Conservation (phyloP, 92 coral and sea anemone species). For the Heteractis magnifica region DNA sequence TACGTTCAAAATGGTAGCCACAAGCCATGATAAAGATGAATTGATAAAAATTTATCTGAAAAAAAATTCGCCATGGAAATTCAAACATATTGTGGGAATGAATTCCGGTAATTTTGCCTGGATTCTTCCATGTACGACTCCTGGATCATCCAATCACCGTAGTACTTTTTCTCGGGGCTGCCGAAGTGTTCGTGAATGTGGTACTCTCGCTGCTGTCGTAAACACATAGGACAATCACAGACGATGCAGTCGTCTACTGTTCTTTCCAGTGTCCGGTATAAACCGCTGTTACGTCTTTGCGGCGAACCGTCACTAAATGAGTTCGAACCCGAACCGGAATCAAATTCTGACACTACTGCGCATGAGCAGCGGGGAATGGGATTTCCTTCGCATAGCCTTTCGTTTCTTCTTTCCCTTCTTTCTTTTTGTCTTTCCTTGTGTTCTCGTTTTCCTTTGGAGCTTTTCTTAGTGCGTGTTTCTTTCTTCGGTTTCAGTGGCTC, state of each 20-base stretch:
- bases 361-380: slow-evolving; percentile 76
- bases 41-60: background rate
- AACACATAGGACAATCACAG: slow-evolving; percentile 78
- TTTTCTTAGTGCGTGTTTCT: slow-evolving; percentile 50
- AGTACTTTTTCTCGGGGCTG: slow-evolving; percentile 79
- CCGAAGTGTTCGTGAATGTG: slow-evolving; percentile 61
- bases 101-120: slow-evolving; percentile 29
- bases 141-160: slow-evolving; percentile 83
- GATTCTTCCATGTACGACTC: slow-evolving; percentile 36
- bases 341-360: slow-evolving; percentile 70
- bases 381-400: slow-evolving; percentile 58
- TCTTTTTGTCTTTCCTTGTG: slow-evolving; percentile 46
- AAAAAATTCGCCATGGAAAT: background rate
- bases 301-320: slow-evolving; percentile 69
- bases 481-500: slow-evolving; percentile 55
- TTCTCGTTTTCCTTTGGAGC: slow-evolving; percentile 25
- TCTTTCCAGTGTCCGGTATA: slow-evolving; percentile 42
- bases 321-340: slow-evolving; percentile 64
- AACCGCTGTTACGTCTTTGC: slow-evolving; percentile 46
- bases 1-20: background rate
- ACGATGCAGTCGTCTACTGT: slow-evolving; percentile 7
- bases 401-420: slow-evolving; percentile 29
- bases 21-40: background rate
- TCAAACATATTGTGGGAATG: slow-evolving; percentile 43
- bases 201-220: slow-evolving; percentile 41